Conservation (phyloP, 2,888 invertebrate genomes). For the Tromatobia lineatoria region DNA sequence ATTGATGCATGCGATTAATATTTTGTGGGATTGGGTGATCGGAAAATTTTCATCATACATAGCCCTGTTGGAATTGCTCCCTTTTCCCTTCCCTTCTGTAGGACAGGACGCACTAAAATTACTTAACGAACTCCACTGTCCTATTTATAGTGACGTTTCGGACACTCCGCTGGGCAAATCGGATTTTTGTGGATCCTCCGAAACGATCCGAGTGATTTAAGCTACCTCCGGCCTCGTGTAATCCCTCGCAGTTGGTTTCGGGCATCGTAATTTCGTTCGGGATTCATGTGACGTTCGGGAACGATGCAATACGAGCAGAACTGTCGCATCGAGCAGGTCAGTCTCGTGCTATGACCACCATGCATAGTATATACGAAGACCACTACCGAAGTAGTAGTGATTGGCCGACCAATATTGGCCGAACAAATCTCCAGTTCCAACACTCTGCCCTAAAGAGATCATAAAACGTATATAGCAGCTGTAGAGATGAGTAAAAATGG, state of each 20-base stretch:
- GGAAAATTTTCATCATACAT: constrained; percentile 25
- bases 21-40: neutral
- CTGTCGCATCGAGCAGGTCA: constrained; percentile 31
- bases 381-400: neutral
- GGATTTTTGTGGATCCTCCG: constrained; percentile 42
- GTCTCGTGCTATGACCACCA: constrained; percentile 31
- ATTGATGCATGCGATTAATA: constrained; percentile 27
- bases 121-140: constrained; percentile 38
- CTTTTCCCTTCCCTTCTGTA: neutral
- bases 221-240: constrained; percentile 26
- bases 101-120: constrained; percentile 18
- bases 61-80: constrained; percentile 19
- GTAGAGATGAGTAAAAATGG: neutral
- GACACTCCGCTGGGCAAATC: constrained; percentile 13
- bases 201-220: constrained; percentile 63
- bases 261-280: constrained; percentile 69
- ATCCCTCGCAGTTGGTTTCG: constrained; percentile 51
- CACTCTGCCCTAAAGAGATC: neutral
- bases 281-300: constrained; percentile 70
- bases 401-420: neutral
- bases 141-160: constrained; percentile 10
- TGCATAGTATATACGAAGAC: neutral
- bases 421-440: neutral
- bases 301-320: constrained; percentile 59
- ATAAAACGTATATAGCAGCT: neutral